Conservation (phyloP, 1,140 invertebrate genomes). For the Hycleus phaleratus region DNA sequence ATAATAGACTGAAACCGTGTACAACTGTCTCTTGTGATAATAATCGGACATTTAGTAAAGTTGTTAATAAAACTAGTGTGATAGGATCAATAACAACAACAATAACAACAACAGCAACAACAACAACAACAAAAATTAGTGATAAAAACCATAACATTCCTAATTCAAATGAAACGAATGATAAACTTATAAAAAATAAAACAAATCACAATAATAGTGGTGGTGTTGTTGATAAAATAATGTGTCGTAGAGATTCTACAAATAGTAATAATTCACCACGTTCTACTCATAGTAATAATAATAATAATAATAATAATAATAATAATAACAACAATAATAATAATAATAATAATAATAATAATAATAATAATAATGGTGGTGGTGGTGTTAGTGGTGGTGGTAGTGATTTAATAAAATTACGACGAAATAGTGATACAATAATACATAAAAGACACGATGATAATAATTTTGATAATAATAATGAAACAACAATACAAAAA, state of each 20-base stretch:
- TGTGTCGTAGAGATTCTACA: conserved; percentile 27
- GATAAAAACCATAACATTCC: conserved; percentile 18
- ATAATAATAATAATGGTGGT: conserved; percentile 5
- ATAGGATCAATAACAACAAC: conserved; percentile 17
- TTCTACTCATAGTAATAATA: not conserved
- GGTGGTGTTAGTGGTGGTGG: not conserved
- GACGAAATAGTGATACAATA: conserved; percentile 39
- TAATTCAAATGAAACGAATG: conserved; percentile 15
- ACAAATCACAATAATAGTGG: not conserved
- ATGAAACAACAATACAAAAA: conserved; percentile 41
- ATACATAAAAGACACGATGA: conserved; percentile 18
- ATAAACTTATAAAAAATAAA: conserved; percentile 8
- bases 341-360: not conserved
- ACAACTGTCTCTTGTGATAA: conserved; percentile 37
- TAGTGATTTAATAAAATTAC: conserved; percentile 32
- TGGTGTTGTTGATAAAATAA: conserved; percentile 26
- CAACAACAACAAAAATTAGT: conserved; percentile 12
- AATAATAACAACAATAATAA: conserved; percentile 7
- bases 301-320: not conserved
- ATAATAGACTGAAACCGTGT: conserved; percentile 39
- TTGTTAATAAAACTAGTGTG: conserved; percentile 39
- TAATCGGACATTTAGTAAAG: conserved; percentile 43
- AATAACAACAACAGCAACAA: conserved; percentile 1
- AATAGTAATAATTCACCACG: conserved; percentile 24
- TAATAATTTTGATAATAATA: conserved; percentile 24